Evolutionary conservation across 2,888 invertebrate genomes (phyloP).

Genomic region (Hanleya hanleyi): DNA sequence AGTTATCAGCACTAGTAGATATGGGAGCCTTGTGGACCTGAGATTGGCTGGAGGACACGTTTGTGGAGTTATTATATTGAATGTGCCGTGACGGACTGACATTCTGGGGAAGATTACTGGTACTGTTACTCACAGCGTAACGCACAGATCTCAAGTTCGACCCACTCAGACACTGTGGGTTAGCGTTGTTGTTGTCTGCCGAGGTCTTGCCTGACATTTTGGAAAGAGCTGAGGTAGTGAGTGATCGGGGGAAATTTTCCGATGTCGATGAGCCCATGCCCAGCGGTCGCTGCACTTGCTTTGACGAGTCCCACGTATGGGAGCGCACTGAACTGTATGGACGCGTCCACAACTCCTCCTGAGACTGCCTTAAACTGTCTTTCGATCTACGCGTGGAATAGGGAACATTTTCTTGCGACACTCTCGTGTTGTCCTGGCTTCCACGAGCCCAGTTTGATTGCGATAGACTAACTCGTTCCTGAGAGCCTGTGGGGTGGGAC

Average conservation of each 20-base stretch:
- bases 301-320: background rate
- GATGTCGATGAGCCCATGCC: background rate
- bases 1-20: slow-evolving; percentile 3
- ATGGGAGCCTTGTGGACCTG: background rate
- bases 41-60: background rate
- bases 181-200: background rate
- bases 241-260: background rate
- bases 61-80: background rate
- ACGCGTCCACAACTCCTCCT: background rate
- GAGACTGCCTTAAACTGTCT: background rate
- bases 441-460: background rate
- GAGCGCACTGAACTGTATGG: background rate
- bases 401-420: background rate
- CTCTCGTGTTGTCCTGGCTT: background rate
- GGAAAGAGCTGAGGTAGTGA: background rate
- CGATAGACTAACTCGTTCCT: slow-evolving; percentile 36
- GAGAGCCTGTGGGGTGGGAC: slow-evolving; percentile 49
- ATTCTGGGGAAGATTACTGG: background rate
- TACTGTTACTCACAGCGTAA: background rate
- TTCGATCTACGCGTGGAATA: background rate
- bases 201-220: background rate
- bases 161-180: background rate
- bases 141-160: background rate
- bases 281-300: background rate
- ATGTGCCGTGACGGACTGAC: background rate